Base-by-base conservation (phyloP, 2,888 invertebrate genomes). In the Pammene aurita region DNA sequence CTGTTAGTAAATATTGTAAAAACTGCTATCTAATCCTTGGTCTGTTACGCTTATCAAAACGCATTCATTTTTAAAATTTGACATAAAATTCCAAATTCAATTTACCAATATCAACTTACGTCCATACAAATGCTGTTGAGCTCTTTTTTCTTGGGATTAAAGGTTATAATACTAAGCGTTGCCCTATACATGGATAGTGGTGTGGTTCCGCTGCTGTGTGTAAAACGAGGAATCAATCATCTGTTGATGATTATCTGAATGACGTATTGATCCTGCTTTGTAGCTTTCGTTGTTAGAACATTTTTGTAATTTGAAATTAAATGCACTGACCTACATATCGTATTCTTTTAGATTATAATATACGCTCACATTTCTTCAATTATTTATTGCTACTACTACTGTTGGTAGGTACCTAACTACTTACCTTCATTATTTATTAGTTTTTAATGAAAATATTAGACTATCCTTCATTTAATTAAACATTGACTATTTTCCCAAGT, bases 161-260 rank as follows among this genome's bases (percentile, higher is more conserved):
- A 42, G 14, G 13, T 35, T 52, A 26, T 10, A 26, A 26, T 26
- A 44, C 11, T 66, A 9, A 11, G 11, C 50, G n/a, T 41, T 6
- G 0, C n/a, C 52, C 35, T 38, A 35, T 44, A 35, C 14, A 14
- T 1, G 38, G n/a, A 44, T 18, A 26, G 6, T 4, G 13, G 10
- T 26, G 18, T 55, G 57, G 68, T 68, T 64, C 68, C 57, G 14
- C 50, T 48, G 56, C 35, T 16, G 48, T 35, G 52, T 18, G 52
- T 63, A 57, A 64, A 67, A 46, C 52, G 57, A 58, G 63, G 63
- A 52, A 68, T 68, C 68, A 62, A 68, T 68, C 68, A 68, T 66
- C 42, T 48, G 50, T 52, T 57, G 68, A 68, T 68, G 52, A 58
- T 68, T 68, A 68, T 68, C 68, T 35, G 52, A 57, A 68, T 64